A percentile compares a stretch with the other conserved stretches of the same genome.
These are phyloP conservation scores for Zoanthus solanderi DNA, from an alignment of 92 coral and sea anemone genomes.

Conservation along the genomic window DNA sequence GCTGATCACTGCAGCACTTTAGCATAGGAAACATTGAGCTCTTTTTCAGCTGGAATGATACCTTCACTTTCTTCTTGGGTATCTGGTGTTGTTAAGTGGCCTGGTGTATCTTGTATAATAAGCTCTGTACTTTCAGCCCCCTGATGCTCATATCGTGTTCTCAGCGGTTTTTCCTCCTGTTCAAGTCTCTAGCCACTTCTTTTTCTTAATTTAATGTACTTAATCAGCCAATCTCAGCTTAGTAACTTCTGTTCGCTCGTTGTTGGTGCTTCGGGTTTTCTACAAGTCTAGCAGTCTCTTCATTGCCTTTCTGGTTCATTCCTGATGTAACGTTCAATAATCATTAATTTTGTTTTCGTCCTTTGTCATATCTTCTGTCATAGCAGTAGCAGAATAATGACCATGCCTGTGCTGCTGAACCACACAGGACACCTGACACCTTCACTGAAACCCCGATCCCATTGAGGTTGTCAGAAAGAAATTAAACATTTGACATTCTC, in stretches of 20 bases:
- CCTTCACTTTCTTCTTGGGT: constrained; percentile 40
- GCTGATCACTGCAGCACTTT: constrained; percentile 11
- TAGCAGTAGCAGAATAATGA: no score
- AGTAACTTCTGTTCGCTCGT: constrained; percentile 37
- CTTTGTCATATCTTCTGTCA: no score
- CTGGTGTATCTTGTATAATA: constrained; percentile 20
- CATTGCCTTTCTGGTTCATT: no score
- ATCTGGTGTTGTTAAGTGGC: constrained; percentile 33
- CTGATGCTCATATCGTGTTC: constrained; percentile 50
- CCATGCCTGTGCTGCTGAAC: no score
- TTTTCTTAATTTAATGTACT: constrained; percentile 44
- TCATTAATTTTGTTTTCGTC: no score
- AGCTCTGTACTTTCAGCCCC: constrained; percentile 13
- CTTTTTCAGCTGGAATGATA: constrained; percentile 44
- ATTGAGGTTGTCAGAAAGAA: no score
- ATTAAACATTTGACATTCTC: no score
- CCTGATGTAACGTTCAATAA: no score
- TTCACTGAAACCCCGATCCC: no score
- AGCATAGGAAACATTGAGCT: constrained; percentile 22
- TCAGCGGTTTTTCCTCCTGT: constrained; percentile 8
- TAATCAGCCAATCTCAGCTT: constrained; percentile 55
- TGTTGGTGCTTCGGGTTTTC: constrained; percentile 32
- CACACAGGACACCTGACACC: no score
- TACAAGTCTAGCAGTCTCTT: constrained; percentile 35
- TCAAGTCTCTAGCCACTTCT: background rate